Base-by-base conservation (phyloP, 1,140 invertebrate species). In the Vollenhovia emeryi region DNA sequence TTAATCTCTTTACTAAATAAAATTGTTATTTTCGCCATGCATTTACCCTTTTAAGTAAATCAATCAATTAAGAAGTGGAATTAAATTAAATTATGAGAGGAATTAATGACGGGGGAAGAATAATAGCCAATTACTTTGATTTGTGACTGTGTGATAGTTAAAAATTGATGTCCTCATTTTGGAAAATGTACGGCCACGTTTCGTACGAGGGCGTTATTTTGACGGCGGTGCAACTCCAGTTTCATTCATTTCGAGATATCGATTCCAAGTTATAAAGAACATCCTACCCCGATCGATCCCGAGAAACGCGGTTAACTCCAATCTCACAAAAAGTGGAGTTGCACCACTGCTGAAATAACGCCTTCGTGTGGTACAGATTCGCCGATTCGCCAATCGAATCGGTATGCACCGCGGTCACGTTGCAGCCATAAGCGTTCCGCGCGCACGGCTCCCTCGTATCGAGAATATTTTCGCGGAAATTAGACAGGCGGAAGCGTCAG, bases 391-490 rank as follows among this genome's bases (percentile, higher is more conserved):
- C 27, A 73, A 80, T 80, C 64, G 57, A 80, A 82, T 82, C 66
- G n/a, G 50, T 59, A 73, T 45, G 78, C 78, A 57, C 59, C 43
- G 66, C 52, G 68, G 21, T 71, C 78, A 48, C 21, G 21, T 82
- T 73, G 50, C 15, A 27, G 50, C 33, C 13, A 57, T 82, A 82
- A 79, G 30, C 52, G 45, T 82, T 73, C 50, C 50, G 21, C 27
- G 78, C 36, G 11, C 50, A 21, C 66, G 64, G 43, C 15, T 24
- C 18, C n/a, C 3, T 9, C n/a, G 18, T 43, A 13, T 30, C 36
- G 78, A n/a, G 36, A 82, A 71, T 82, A 82, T 82, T 71, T 71
- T 57, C 27, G 33, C 24, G 13, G 18, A 73, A 82, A 82, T 82
- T 73, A 82, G 78, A 82, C 78, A 45, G 43, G 36, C 50, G n/a